Conservation (phyloP, 2,888 invertebrate species). For the Catonia carolina region DNA sequence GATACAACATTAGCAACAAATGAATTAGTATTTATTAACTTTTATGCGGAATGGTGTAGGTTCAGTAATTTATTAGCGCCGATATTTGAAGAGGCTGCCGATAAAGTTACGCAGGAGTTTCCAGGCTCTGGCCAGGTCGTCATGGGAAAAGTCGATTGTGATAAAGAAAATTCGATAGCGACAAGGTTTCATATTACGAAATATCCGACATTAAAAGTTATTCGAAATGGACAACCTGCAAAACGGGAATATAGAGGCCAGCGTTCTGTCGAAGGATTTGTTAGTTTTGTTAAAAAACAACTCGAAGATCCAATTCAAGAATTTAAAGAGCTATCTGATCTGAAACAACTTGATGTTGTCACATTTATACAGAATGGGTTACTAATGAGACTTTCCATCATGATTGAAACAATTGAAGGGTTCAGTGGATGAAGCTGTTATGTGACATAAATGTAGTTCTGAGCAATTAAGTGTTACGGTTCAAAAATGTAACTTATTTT, state of each 20-base stretch:
- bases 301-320: slow-evolving; percentile 78
- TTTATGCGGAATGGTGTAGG: slow-evolving; percentile 99
- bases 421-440: too few species aligned
- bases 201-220: slow-evolving; percentile 95
- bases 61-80: slow-evolving; percentile 97
- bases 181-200: slow-evolving; percentile 93
- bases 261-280: slow-evolving; percentile 82
- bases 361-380: too few species aligned
- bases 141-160: slow-evolving; percentile 96
- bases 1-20: too few species aligned
- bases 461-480: too few species aligned
- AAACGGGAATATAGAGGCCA: slow-evolving; percentile 86
- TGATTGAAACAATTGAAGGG: too few species aligned
- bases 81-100: slow-evolving; percentile 92
- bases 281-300: slow-evolving; percentile 82
- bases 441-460: too few species aligned
- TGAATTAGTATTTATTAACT: slow-evolving; percentile 97
- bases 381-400: too few species aligned
- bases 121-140: slow-evolving; percentile 73
- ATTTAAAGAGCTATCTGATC: slow-evolving; percentile 63
- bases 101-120: slow-evolving; percentile 70
- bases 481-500: too few species aligned
- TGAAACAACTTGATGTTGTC: slow-evolving; percentile 65
- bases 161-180: slow-evolving; percentile 77
- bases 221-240: slow-evolving; percentile 82